Conservation (phyloP, 2,113 vertebrate species). For the Sula dactylatra region DNA sequence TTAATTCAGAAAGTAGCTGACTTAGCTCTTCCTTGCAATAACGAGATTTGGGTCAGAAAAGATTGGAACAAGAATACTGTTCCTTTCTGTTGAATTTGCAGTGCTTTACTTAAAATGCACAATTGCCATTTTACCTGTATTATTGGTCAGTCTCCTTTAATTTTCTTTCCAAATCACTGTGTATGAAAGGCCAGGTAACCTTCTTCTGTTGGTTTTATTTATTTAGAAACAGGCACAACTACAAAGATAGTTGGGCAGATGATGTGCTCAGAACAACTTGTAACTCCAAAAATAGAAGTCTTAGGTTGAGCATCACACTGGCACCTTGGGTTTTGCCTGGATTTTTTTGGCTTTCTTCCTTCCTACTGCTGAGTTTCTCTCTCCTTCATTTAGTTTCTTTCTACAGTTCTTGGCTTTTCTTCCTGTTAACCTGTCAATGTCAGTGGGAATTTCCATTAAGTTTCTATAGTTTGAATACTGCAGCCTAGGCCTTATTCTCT, state of each 20-base stretch:
- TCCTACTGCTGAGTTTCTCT: background rate
- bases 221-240: background rate
- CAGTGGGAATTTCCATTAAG: background rate
- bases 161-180: background rate
- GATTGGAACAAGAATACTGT: background rate
- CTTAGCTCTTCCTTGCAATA: background rate
- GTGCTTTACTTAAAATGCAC: background rate
- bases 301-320: background rate
- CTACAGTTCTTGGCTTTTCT: background rate
- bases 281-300: background rate
- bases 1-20: conserved; percentile 19
- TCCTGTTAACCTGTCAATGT: background rate
- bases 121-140: background rate
- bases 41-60: background rate
- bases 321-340: background rate
- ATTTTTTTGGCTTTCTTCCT: background rate
- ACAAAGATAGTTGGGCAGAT: background rate
- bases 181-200: background rate
- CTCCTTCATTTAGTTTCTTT: background rate
- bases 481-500: background rate
- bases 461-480: background rate
- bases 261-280: background rate
- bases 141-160: background rate
- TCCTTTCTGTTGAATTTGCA: background rate
- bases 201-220: background rate